Evolutionary conservation across 2,888 invertebrate genomes (phyloP).

Genomic region (Schizotus pectinicornis): DNA sequence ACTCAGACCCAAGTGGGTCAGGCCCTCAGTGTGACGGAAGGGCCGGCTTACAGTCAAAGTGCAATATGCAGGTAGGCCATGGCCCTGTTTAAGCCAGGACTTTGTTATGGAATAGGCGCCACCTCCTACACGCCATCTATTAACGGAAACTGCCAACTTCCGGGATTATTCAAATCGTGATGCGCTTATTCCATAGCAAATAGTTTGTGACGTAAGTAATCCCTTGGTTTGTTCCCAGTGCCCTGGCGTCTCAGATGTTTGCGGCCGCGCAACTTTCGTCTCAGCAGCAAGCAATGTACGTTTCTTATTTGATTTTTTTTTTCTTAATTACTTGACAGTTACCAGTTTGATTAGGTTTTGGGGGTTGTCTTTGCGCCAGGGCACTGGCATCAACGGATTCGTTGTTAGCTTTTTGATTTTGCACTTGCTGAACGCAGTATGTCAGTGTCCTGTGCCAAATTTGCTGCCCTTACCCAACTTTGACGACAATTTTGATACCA

Average conservation of each 20-base stretch:
- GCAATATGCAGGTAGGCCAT: slow-evolving; percentile 93
- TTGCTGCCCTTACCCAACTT: not conserved
- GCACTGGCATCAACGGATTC: slow-evolving; percentile 74
- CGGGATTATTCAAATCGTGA: not conserved
- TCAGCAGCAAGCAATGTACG: slow-evolving; percentile 94
- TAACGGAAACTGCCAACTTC: no score
- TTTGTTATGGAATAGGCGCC: slow-evolving; percentile 11
- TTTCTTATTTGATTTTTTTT: slow-evolving; percentile 55
- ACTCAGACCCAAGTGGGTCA: slow-evolving; percentile 99
- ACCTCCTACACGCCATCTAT: not conserved
- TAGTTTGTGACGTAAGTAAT: slow-evolving; percentile 45
- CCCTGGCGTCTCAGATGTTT: slow-evolving; percentile 96
- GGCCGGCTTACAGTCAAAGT: slow-evolving; percentile 98
- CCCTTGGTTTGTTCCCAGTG: slow-evolving; percentile 78
- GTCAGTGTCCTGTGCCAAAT: slow-evolving; percentile 60
- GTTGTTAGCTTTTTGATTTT: slow-evolving; percentile 4
- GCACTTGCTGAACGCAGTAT: slow-evolving; percentile 42
- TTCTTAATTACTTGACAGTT: slow-evolving; percentile 32
- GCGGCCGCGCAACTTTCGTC: slow-evolving; percentile 89
- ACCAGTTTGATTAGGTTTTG: slow-evolving; percentile 28
- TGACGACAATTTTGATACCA: not conserved
- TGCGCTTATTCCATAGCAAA: slow-evolving; percentile 27
- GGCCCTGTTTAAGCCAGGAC: slow-evolving; percentile 32
- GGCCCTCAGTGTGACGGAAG: slow-evolving; percentile 94
- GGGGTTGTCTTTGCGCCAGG: slow-evolving; percentile 67